Evolutionary conservation across 2,113 vertebrate species (phyloP).

Genomic region (Himantopus leucocephalus): DNA sequence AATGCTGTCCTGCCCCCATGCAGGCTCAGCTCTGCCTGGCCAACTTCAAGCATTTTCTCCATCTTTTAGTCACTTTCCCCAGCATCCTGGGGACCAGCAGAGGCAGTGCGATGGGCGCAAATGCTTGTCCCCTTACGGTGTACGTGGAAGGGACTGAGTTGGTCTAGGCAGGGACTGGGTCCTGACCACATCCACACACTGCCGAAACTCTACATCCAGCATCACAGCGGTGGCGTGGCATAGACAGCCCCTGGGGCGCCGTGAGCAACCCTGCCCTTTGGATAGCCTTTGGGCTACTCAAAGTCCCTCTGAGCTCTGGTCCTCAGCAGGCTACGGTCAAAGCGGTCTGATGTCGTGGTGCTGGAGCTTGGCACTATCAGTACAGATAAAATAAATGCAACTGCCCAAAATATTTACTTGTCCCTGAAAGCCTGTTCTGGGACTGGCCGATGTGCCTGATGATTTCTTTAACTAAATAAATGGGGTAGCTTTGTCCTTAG

Average conservation of each 20-base stretch:
- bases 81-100: background rate
- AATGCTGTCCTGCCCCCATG: background rate
- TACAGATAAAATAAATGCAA: background rate
- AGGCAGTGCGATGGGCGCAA: rapidly evolving
- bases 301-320: background rate
- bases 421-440: background rate
- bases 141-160: background rate
- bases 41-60: background rate
- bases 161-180: background rate
- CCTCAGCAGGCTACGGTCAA: rapidly evolving
- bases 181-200: rapidly evolving
- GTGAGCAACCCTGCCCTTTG: background rate
- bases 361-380: background rate
- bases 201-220: background rate
- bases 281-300: background rate
- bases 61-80: background rate
- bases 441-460: background rate
- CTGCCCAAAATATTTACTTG: background rate
- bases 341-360: rapidly evolving
- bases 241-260: rapidly evolving
- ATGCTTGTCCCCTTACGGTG: rapidly evolving
- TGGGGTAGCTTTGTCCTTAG: background rate
- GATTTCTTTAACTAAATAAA: background rate
- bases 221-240: background rate
- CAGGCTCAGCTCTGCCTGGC: background rate